phyloP scores from a whole-genome alignment of 2,797 vertebrate species.

The Trichosurus vulpecula region DNA sequence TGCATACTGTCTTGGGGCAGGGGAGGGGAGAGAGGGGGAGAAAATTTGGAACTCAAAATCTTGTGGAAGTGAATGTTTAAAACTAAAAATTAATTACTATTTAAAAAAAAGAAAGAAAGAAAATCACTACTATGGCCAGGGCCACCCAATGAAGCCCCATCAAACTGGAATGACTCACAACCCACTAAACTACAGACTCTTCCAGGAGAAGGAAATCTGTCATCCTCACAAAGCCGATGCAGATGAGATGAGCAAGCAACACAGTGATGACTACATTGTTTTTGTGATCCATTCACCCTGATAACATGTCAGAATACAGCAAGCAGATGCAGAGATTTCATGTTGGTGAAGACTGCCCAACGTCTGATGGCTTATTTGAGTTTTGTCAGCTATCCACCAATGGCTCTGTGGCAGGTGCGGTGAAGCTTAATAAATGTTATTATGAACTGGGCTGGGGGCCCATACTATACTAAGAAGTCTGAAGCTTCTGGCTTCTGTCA shows the following conservation, averaged over 20 bases:
- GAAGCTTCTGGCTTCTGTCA: conserved; percentile 83
- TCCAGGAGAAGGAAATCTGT: conserved; percentile 97
- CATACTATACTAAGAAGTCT: conserved; percentile 94
- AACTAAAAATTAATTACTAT: too few species aligned
- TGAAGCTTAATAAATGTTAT: conserved; percentile 95
- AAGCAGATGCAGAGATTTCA: conserved; percentile 98
- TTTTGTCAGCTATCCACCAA: conserved; percentile 95
- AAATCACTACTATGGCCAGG: conserved; percentile 96
- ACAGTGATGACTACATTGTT: conserved; percentile 96
- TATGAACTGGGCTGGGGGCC: conserved; percentile 94
- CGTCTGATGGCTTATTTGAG: conserved; percentile 95
- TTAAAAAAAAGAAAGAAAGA: conserved; percentile 71
- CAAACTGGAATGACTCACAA: conserved; percentile 96
- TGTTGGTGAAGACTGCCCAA: conserved; percentile 94
- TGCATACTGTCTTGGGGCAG: too few species aligned
- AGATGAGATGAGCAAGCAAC: conserved; percentile 96
- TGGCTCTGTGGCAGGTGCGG: conserved; percentile 92
- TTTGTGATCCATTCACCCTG: conserved; percentile 92
- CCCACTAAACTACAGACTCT: conserved; percentile 95
- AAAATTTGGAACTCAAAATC: too few species aligned
- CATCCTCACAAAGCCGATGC: conserved; percentile 94
- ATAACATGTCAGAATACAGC: conserved; percentile 97
- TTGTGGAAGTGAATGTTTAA: too few species aligned
- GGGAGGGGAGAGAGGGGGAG: too few species aligned
- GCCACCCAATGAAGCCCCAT: conserved; percentile 96